A percentile compares a stretch with the other conserved stretches of the same genome.
These are phyloP conservation scores for Calyptomena viridis DNA, from an alignment of 2,113 vertebrate species.

Conservation along the genomic window DNA sequence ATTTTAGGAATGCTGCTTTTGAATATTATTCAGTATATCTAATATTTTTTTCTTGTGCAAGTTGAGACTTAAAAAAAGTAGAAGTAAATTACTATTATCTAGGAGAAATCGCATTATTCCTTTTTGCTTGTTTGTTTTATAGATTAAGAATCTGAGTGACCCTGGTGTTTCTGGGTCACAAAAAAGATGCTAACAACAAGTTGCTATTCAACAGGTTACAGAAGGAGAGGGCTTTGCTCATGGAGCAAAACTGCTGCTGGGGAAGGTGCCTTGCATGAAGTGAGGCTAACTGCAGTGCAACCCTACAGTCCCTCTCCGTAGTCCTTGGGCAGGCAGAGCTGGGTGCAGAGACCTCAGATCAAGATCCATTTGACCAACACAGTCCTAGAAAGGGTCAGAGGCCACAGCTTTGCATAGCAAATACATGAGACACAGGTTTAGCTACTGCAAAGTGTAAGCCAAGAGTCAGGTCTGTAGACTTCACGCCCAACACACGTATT, in stretches of 20 bases:
- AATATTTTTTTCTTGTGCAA: background rate
- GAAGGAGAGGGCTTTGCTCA: background rate
- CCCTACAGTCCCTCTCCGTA: background rate
- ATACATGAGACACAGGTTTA: background rate
- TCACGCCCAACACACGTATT: background rate
- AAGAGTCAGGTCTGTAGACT: background rate
- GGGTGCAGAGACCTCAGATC: background rate
- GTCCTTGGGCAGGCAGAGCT: background rate
- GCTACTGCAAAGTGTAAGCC: background rate
- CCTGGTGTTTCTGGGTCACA: background rate
- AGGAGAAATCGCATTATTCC: background rate
- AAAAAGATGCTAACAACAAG: background rate
- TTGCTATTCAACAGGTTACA: background rate
- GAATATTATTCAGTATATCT: background rate
- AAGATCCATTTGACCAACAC: background rate
- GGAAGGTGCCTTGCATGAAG: background rate
- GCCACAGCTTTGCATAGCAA: background rate
- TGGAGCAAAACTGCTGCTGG: background rate
- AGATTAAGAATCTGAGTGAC: background rate
- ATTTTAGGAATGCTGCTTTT: background rate
- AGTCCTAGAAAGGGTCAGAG: background rate
- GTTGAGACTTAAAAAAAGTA: background rate
- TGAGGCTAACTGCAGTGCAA: fast-evolving
- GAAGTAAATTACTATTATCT: background rate
- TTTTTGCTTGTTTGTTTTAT: background rate